phyloP scores from a whole-genome alignment of 2,113 vertebrate species.

The Ammodytes marinus region DNA sequence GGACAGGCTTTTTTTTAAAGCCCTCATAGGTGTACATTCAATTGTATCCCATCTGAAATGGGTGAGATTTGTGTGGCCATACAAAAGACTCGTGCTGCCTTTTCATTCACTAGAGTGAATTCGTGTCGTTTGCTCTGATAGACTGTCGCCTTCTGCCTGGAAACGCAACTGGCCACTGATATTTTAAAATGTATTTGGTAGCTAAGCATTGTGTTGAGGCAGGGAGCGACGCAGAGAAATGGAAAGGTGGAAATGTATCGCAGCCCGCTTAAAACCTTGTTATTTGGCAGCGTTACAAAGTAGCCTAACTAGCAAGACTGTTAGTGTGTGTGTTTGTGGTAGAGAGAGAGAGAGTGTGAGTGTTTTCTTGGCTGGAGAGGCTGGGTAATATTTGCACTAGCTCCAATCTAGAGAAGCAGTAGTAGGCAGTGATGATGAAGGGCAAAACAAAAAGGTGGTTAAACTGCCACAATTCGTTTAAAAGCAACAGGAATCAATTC shows the following conservation, averaged over 20 bases:
- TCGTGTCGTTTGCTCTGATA: slow-evolving; percentile 27
- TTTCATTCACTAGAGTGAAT: slow-evolving; percentile 21
- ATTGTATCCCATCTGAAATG: slow-evolving; percentile 57
- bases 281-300: slow-evolving; percentile 61
- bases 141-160: slow-evolving; percentile 12
- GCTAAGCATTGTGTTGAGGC: slow-evolving; percentile 30
- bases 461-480: not conserved
- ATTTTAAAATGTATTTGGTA: not conserved
- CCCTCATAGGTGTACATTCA: slow-evolving; percentile 53
- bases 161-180: not conserved
- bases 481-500: not conserved
- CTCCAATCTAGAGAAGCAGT: slow-evolving; percentile 20
- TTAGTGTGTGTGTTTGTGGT: not conserved
- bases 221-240: slow-evolving; percentile 20
- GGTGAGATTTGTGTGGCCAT: slow-evolving; percentile 72
- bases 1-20: slow-evolving; percentile 12
- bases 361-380: slow-evolving; percentile 32
- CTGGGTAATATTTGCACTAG: slow-evolving; percentile 43
- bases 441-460: slow-evolving; percentile 3
- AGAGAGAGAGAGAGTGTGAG: slow-evolving; percentile 20
- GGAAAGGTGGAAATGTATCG: slow-evolving; percentile 44
- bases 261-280: slow-evolving; percentile 27
- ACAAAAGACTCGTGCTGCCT: slow-evolving; percentile 70
- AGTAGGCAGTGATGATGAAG: slow-evolving; percentile 10
- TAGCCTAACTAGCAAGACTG: slow-evolving; percentile 34